Base-by-base conservation (phyloP, 2,888 invertebrate genomes). In the Furcula furcula region DNA sequence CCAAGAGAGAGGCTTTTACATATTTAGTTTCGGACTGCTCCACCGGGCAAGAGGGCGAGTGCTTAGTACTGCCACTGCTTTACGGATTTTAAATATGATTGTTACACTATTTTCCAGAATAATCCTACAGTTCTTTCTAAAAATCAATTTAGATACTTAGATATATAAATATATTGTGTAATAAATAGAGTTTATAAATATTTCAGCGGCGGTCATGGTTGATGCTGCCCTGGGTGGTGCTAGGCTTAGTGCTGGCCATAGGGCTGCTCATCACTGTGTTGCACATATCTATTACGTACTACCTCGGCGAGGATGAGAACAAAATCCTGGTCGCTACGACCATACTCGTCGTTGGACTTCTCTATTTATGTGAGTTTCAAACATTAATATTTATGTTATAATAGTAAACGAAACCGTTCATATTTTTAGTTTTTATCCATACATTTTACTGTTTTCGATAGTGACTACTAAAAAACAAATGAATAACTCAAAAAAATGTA, bases 181-280 rank as follows among this genome's bases (percentile, higher is more conserved):
- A 9, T 10, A 5, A 5, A 0, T 10, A 10, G 9, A 4, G 10
- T 10, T 2, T n/a, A n/a, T n/a, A n/a, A n/a, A 7, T 21, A 27
- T 77, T 89, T n/a, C 81, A 95, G 95, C 91, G 93, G 62, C 94
- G 95, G 63, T 93, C 94, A 61, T 94, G 93, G 83, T 76, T 95
- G 63, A 95, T 96, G 95, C 89, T 95, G 33, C 95, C 95, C 4
- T 96, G 95, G 94, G 94, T 96, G 20, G 91, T 94, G 29, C 88
- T 96, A 31, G 95, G 95, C 3, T 92, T 95, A 36, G 93, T 96
- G 89, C 88, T 95, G 30, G 93, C 93, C 5, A 90, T 96, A 47
- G 95, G 94, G 1, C 76, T 95, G 35, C 84, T 95, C 26, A 93
- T 96, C 52, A 95, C 95, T 40, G 91, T 96, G 20, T 90, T 96